Evolutionary conservation across 2,797 vertebrate species (phyloP), one percentile per base, ranked within the genome.

Genomic region (Ptychadena robeensis): DNA sequence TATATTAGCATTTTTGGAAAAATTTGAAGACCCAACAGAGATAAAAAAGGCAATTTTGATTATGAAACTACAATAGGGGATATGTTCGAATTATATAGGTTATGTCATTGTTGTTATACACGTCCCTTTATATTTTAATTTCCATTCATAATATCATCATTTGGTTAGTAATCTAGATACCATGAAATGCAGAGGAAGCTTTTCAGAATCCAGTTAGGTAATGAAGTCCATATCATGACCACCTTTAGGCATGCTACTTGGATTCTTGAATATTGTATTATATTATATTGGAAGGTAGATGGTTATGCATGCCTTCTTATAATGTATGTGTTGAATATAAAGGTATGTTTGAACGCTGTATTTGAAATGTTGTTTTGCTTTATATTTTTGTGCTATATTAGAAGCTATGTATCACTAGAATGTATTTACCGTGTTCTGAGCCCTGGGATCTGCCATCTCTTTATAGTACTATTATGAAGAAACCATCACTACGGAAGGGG

Each of bases 401-500:
- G 15, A 59, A 25, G 22, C 57, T 25, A 61, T 25, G 59, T 61
- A 28, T 61, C 28, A 9, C 11, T 59, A 80, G 69, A 67, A 68
- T 30, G n/a, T n/a, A 78, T 67, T 78, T 78, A 34, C 66, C 18
- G 64, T 78, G 27, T 76, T 44, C 38, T 40, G 68, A 70, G 32
- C 31, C 7, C 38, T 70, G 12, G 32, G 25, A 61, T 91, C 83
- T 95, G 82, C 92, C 86, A 89, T 94, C 89, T 95, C 87, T 93
- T 87, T 91, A 69, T 89, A 97, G 94, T 96, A 96, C 93, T 93
- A 95, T 91, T 94, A 95, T 82, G 94, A 97, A 86, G 93, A 94
- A 85, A 91, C 91, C 82, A 83, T 93, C 57, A 89, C 93, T 86
- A 92, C 94, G 83, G 93, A 96, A 79, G 91, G 92, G 89, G 91